Base-by-base conservation (phyloP, 2,797 vertebrate genomes). In the Leuciscus waleckii region DNA sequence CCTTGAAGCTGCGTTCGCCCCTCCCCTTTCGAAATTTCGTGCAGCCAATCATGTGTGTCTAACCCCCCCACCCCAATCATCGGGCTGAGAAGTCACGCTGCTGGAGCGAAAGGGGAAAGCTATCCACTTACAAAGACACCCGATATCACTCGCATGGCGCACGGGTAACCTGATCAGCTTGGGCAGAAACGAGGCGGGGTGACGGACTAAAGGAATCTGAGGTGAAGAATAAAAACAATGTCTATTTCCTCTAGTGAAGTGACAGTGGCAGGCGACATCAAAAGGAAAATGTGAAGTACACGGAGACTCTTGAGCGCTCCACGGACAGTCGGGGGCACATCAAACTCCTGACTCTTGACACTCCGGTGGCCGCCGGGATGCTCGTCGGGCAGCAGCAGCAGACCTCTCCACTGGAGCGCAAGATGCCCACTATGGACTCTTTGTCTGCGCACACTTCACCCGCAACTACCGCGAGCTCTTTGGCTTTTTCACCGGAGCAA, bases 401-500 rank as follows among this genome's bases (percentile, higher is more conserved):
- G 58, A 39, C 95, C 85, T 95, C 96, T 93, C 94, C 96, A 91
- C 94, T 96, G 96, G 97, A 97, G 95, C 63, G 73, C 73, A 82
- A 63, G 54, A 85, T 85, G 83, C 83, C 76, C 68, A 51, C 21
- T 54, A 85, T 86, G 85, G 85, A 86, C 85, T 78, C 85, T 70
- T 41, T 77, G 35, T 58, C 46, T 43, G 85, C 63, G 79, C 85
- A 65, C 63, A 19, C 49, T 68, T 81, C 58, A 14, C 37, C 71
- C 51, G 91, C 91, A 88, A 81, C 94, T 85, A 91, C 92, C 88
- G 75, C 96, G 79, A 95, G 96, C 89, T 96, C 97, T 26, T 95
- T 98, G 93, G 96, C 97, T 88, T 98, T 99, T 93, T 98, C 98
- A 51, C 97, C 98, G 84, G 98, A 99, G 93, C 98, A 99, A 91